Percentiles rank a stretch among this genome's conserved stretches.
Evolutionary conservation across 1,140 invertebrate species (phyloP).

Genomic region (Drosophila littoralis): DNA sequence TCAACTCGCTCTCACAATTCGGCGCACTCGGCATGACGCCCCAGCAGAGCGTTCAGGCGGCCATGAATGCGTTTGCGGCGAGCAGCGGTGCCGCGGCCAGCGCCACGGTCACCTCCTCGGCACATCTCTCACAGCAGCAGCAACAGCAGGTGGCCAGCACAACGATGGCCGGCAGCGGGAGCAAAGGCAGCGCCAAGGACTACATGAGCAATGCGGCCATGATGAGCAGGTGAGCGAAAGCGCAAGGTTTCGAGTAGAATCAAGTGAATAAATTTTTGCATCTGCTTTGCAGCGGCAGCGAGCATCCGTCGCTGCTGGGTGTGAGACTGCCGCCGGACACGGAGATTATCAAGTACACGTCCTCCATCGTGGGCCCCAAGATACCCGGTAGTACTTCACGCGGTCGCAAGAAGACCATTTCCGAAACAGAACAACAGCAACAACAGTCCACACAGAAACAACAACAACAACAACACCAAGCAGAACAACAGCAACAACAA

Average conservation of each 20-base stretch:
- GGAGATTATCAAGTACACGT: conserved; percentile 95
- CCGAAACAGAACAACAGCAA: conserved; percentile 87
- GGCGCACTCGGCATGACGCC: conserved; percentile 80
- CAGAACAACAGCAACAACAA: conserved; percentile 85
- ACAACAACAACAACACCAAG: conserved; percentile 71
- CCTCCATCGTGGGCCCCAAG: conserved; percentile 92
- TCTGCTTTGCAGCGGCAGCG: conserved; percentile 85
- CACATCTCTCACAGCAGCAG: conserved; percentile 52
- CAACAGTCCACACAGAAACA: conserved; percentile 58
- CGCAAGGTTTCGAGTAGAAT: neutral
- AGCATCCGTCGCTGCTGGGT: conserved; percentile 91
- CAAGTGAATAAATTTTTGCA: neutral
- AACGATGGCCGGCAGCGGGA: conserved; percentile 30
- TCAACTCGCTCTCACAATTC: conserved; percentile 81
- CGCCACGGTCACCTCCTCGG: conserved; percentile 60
- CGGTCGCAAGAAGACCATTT: conserved; percentile 94
- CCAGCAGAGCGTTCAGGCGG: conserved; percentile 83
- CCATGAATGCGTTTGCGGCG: conserved; percentile 83
- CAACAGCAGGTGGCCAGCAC: conserved; percentile 42
- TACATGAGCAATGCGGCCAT: conserved; percentile 84
- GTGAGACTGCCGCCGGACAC: conserved; percentile 94
- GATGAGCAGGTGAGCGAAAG: conserved; percentile 84
- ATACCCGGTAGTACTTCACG: conserved; percentile 92
- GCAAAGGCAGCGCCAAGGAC: conserved; percentile 68
- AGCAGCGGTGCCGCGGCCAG: conserved; percentile 55